Evolutionary conservation across 2,113 vertebrate species (phyloP).

Genomic region (Notothenia rossii): DNA sequence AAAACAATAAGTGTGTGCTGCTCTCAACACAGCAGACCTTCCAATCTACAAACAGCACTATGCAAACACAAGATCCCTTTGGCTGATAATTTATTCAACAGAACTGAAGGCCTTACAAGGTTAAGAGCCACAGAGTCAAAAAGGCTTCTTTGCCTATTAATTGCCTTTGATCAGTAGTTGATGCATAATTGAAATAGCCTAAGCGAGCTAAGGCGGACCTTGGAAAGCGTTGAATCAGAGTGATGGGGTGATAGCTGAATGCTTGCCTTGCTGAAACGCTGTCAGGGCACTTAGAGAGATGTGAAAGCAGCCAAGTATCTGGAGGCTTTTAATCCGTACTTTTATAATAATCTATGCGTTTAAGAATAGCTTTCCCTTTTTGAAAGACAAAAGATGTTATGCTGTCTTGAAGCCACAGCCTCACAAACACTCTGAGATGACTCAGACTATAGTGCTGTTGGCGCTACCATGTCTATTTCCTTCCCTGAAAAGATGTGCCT

Average conservation of each 20-base stretch:
- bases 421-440: not conserved
- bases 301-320: not conserved
- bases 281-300: constrained; percentile 12
- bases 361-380: not conserved
- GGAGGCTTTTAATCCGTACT: constrained; percentile 14
- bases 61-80: constrained; percentile 48
- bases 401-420: not conserved
- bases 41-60: constrained; percentile 46
- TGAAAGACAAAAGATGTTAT: not conserved
- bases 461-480: not conserved
- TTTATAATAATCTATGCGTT: constrained; percentile 11
- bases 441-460: not conserved
- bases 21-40: constrained; percentile 38
- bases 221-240: constrained; percentile 65
- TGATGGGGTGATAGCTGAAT: constrained; percentile 28
- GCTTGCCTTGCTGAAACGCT: constrained; percentile 43
- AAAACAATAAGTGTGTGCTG: constrained; percentile 35
- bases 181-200: constrained; percentile 78
- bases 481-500: not conserved
- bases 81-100: constrained; percentile 77
- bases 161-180: constrained; percentile 76
- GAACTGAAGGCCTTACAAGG: constrained; percentile 60
- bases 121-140: constrained; percentile 75
- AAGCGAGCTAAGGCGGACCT: constrained; percentile 48
- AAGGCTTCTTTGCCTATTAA: constrained; percentile 76